Evolutionary conservation across 2,113 vertebrate genomes (phyloP).

Genomic region (Rhinopithecus roxellana): DNA sequence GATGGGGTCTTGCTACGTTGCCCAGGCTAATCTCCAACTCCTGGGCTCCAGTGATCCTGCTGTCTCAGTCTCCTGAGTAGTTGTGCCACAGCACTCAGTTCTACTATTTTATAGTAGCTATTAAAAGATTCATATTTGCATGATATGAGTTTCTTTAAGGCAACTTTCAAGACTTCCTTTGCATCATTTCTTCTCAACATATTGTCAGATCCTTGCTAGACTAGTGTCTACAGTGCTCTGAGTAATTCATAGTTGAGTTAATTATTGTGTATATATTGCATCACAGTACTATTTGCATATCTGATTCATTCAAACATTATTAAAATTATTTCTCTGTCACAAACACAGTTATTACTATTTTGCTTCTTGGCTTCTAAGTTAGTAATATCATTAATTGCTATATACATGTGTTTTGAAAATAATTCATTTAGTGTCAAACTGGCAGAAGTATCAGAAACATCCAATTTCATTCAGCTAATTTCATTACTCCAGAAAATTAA

Average conservation of each 20-base stretch:
- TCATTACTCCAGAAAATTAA: slow-evolving; percentile 43
- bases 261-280: background rate
- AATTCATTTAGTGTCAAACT: slow-evolving; percentile 38
- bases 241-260: background rate
- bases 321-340: background rate
- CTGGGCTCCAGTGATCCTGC: background rate
- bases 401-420: background rate
- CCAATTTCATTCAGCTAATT: slow-evolving; percentile 44
- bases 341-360: slow-evolving; percentile 28
- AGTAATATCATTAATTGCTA: background rate
- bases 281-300: background rate
- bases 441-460: slow-evolving; percentile 20
- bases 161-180: background rate
- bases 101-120: background rate
- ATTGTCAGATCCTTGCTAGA: background rate
- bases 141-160: background rate
- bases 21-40: background rate
- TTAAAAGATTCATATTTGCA: background rate
- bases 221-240: background rate
- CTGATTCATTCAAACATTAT: slow-evolving; percentile 6
- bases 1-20: background rate
- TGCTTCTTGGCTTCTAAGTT: background rate
- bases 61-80: background rate
- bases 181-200: background rate
- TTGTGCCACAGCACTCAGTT: background rate